A percentile compares a stretch with the other conserved stretches of the same genome.
phyloP scores from a whole-genome alignment of 2,113 vertebrate genomes.

The Perccottus glenii region DNA sequence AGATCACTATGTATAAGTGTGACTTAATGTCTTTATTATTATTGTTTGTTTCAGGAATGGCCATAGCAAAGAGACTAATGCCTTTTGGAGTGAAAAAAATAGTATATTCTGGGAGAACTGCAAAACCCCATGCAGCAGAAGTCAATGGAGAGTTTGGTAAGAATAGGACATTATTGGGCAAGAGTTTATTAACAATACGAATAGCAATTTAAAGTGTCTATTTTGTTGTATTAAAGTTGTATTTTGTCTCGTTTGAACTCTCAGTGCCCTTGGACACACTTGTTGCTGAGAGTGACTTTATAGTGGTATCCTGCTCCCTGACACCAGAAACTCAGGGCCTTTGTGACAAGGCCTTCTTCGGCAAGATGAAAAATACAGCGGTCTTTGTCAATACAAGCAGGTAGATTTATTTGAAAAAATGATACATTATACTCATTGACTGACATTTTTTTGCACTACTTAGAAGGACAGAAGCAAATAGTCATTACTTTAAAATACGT shows the following conservation, averaged over 20 bases:
- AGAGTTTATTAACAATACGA: no score
- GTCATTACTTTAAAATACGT: neutral
- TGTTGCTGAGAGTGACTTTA: constrained; percentile 63
- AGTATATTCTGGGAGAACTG: constrained; percentile 78
- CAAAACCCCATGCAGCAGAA: constrained; percentile 71
- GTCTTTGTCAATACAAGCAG: constrained; percentile 74
- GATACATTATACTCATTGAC: neutral
- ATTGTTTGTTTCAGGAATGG: constrained; percentile 71
- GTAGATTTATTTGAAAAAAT: constrained; percentile 26
- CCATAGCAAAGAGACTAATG: constrained; percentile 77
- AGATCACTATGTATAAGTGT: no score
- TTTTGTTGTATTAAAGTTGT: no score
- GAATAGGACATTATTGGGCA: constrained; percentile 9
- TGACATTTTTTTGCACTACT: neutral
- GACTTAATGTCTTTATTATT: neutral
- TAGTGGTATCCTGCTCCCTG: constrained; percentile 66
- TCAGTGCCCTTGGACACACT: constrained; percentile 75
- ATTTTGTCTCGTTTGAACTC: neutral
- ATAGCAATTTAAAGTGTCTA: neutral
- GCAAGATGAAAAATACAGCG: constrained; percentile 71
- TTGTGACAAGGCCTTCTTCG: constrained; percentile 71
- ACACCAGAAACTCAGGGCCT: constrained; percentile 70
- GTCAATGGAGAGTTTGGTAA: constrained; percentile 83
- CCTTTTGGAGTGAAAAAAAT: constrained; percentile 83
- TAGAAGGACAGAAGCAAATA: no score